Evolutionary conservation across 1,140 invertebrate genomes (phyloP).

Genomic region (Drosophila erecta): DNA sequence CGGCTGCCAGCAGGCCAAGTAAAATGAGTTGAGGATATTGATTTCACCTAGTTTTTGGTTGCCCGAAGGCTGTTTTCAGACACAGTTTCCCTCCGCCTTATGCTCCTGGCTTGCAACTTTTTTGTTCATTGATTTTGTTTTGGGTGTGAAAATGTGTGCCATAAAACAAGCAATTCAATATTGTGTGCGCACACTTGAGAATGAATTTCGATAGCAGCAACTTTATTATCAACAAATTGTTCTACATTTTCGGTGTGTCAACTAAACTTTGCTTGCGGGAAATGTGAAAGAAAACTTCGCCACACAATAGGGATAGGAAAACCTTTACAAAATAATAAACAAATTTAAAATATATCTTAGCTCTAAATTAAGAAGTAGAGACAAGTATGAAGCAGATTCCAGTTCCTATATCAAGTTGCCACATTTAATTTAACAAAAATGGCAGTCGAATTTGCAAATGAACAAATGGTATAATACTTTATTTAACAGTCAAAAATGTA

Average conservation of each 20-base stretch:
- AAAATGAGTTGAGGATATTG: constrained; percentile 74
- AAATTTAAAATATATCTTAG: not conserved
- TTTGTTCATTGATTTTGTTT: constrained; percentile 33
- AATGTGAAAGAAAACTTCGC: not conserved
- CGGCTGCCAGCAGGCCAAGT: constrained; percentile 39
- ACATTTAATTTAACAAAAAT: too few relatives aligned
- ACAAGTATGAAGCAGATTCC: too few relatives aligned
- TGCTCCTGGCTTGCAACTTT: constrained; percentile 15
- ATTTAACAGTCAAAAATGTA: not conserved
- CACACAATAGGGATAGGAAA: not conserved
- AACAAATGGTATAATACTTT: too few relatives aligned
- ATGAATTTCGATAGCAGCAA: constrained; percentile 35
- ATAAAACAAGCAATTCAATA: constrained; percentile 50
- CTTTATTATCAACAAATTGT: constrained; percentile 49
- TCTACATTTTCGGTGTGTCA: constrained; percentile 41
- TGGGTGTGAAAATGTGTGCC: constrained; percentile 35
- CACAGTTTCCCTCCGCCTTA: constrained; percentile 10
- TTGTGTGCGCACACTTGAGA: constrained; percentile 38
- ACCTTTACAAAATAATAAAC: not conserved
- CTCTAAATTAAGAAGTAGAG: too few relatives aligned
- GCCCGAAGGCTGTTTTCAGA: constrained; percentile 31
- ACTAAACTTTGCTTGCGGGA: constrained; percentile 18
- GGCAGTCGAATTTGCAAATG: too few relatives aligned
- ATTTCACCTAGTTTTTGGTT: constrained; percentile 72
- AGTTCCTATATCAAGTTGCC: too few relatives aligned